Evolutionary conservation across 2,113 vertebrate species (phyloP).

Genomic region (Burhinus bistriatus): DNA sequence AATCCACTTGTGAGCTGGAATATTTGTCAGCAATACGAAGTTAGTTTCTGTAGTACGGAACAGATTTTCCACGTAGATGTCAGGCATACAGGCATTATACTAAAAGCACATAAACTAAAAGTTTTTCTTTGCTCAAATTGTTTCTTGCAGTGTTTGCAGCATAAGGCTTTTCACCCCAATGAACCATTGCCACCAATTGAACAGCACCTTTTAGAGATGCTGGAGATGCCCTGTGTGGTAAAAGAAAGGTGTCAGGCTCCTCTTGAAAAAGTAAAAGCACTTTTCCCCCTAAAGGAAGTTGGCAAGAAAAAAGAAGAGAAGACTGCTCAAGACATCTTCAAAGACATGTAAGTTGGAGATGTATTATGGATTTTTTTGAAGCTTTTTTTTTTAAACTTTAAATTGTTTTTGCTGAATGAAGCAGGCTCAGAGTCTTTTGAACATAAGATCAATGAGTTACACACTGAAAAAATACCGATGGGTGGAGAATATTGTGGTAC

Average conservation of each 20-base stretch:
- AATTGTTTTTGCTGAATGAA: neutral
- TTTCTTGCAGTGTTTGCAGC: constrained; percentile 86
- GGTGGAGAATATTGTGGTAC: neutral
- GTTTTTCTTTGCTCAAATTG: neutral
- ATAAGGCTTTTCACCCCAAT: constrained; percentile 82
- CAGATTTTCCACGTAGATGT: neutral
- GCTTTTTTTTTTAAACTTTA: neutral
- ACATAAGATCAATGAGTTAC: neutral
- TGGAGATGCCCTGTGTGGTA: constrained; percentile 81
- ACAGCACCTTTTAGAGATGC: constrained; percentile 78
- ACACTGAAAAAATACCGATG: neutral
- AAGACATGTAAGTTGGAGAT: constrained; percentile 78
- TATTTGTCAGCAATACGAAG: neutral
- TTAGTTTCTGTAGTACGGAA: neutral
- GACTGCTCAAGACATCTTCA: constrained; percentile 89
- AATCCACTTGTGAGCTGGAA: neutral
- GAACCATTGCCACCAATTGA: constrained; percentile 84
- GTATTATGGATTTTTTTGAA: neutral
- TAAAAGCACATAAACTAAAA: neutral
- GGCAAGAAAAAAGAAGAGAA: constrained; percentile 85
- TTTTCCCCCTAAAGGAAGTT: constrained; percentile 87
- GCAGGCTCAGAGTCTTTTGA: neutral
- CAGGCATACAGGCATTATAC: neutral
- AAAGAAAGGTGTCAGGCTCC: constrained; percentile 74
- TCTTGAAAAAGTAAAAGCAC: constrained; percentile 82